Percentiles rank a stretch among this genome's conserved stretches.
Conservation (phyloP, 2,888 invertebrate species). For the Clostera curtula region DNA sequence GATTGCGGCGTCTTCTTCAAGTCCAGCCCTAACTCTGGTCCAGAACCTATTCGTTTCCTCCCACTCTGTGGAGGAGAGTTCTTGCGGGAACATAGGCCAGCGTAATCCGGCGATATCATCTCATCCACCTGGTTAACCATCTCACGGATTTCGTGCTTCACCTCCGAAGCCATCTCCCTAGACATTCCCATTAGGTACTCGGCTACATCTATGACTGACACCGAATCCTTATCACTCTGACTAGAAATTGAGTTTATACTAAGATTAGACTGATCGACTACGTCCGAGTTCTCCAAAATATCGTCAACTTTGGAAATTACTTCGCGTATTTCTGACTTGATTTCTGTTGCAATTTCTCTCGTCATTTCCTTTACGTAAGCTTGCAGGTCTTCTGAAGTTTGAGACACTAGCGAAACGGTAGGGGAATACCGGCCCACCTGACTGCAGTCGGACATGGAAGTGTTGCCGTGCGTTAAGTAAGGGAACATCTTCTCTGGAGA, state of each 20-base stretch:
- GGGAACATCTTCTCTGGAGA: slow-evolving; percentile 63
- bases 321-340: slow-evolving; percentile 87
- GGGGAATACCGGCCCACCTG: slow-evolving; percentile 74
- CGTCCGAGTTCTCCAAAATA: slow-evolving; percentile 81
- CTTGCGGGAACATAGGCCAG: slow-evolving; percentile 46
- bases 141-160: slow-evolving; percentile 84
- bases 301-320: slow-evolving; percentile 88
- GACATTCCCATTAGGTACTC: slow-evolving; percentile 86
- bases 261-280: slow-evolving; percentile 68
- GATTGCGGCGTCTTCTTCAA: slow-evolving; percentile 39
- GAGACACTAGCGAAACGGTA: slow-evolving; percentile 66
- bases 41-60: slow-evolving; percentile 57
- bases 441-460: slow-evolving; percentile 72
- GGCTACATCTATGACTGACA: slow-evolving; percentile 83
- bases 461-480: slow-evolving; percentile 60
- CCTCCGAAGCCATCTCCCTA: slow-evolving; percentile 85
- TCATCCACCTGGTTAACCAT: slow-evolving; percentile 84
- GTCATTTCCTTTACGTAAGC: slow-evolving; percentile 87
- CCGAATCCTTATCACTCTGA: slow-evolving; percentile 79
- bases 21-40: slow-evolving; percentile 60
- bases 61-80: slow-evolving; percentile 64
- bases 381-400: slow-evolving; percentile 79
- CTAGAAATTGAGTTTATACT: slow-evolving; percentile 73
- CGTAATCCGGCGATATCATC: slow-evolving; percentile 73
- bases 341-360: slow-evolving; percentile 85